Conservation (phyloP, 1,140 invertebrate species). For the Nasonia longicornis region DNA sequence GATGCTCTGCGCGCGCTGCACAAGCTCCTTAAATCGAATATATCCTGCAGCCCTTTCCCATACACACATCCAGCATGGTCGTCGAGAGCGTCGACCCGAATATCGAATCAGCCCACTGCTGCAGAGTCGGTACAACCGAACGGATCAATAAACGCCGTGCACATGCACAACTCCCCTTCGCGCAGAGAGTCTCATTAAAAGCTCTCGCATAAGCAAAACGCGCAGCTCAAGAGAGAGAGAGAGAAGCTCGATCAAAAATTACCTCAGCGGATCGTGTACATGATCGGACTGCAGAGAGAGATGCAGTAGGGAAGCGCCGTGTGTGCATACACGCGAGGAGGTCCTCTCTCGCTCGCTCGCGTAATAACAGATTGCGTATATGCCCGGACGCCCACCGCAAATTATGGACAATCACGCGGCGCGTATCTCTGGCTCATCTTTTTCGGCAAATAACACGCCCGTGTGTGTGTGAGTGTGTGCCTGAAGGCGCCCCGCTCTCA, state of each 20-base stretch:
- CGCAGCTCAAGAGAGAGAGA: background rate
- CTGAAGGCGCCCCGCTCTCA: no score
- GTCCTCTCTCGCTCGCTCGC: background rate
- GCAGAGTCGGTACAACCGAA: background rate
- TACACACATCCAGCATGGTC: background rate
- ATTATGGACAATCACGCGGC: conserved; percentile 57
- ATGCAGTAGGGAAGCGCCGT: background rate
- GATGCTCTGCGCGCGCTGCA: no score
- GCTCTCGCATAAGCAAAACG: background rate
- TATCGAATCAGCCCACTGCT: background rate
- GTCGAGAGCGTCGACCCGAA: background rate
- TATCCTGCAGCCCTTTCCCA: background rate
- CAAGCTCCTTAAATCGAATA: background rate
- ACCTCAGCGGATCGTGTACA: background rate
- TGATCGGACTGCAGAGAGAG: background rate
- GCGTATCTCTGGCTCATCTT: conserved; percentile 55
- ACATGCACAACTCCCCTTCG: background rate
- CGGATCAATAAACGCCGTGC: background rate
- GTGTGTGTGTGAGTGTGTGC: background rate
- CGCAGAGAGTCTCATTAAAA: background rate
- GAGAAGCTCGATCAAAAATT: conserved; percentile 1
- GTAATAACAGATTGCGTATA: background rate
- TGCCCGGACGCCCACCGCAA: conserved; percentile 48
- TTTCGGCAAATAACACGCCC: conserved; percentile 56
- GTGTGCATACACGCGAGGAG: no score